These are phyloP conservation scores for Rhingia rostrata DNA, from an alignment of 2,888 invertebrate genomes.

Conservation along the genomic window DNA sequence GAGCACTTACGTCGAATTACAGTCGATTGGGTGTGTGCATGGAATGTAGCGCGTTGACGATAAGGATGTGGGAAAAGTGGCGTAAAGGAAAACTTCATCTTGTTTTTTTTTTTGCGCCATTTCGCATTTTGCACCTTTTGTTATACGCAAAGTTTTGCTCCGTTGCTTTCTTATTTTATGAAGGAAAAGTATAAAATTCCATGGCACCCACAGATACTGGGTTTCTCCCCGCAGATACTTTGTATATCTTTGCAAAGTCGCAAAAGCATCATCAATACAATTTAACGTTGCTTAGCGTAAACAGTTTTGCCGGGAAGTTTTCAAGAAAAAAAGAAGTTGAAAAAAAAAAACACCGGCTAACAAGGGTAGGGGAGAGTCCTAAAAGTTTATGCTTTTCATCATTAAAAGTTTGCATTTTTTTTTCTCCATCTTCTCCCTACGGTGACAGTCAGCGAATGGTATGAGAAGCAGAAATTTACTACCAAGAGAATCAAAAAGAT, in stretches of 20 bases:
- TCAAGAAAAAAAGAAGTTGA: neutral
- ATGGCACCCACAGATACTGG: conserved; percentile 46
- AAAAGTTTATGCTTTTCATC: conserved; percentile 82
- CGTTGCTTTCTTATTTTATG: conserved; percentile 30
- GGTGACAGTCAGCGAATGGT: conserved; percentile 22
- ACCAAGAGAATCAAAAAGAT: conserved; percentile 22
- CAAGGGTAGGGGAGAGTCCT: conserved; percentile 45
- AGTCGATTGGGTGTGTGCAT: conserved; percentile 54
- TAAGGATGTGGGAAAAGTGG: conserved; percentile 16
- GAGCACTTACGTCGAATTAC: conserved; percentile 63
- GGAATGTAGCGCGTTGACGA: neutral
- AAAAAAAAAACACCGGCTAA: conserved; percentile 49
- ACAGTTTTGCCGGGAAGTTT: conserved; percentile 69
- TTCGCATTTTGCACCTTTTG: conserved; percentile 74
- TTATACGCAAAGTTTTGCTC: conserved; percentile 47
- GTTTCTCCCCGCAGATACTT: conserved; percentile 50
- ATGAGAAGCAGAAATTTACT: conserved; percentile 12
- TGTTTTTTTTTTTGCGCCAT: conserved; percentile 31
- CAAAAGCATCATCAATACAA: conserved; percentile 73
- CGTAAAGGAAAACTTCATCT: conserved; percentile 61
- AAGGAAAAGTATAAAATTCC: conserved; percentile 55
- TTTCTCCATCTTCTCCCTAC: conserved; percentile 63
- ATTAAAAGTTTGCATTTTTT: conserved; percentile 80
- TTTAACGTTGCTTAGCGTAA: conserved; percentile 73
- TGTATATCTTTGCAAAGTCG: conserved; percentile 63